These are phyloP conservation scores for Halictus rubicundus DNA, from an alignment of 1,140 invertebrate species.

Conservation along the genomic window DNA sequence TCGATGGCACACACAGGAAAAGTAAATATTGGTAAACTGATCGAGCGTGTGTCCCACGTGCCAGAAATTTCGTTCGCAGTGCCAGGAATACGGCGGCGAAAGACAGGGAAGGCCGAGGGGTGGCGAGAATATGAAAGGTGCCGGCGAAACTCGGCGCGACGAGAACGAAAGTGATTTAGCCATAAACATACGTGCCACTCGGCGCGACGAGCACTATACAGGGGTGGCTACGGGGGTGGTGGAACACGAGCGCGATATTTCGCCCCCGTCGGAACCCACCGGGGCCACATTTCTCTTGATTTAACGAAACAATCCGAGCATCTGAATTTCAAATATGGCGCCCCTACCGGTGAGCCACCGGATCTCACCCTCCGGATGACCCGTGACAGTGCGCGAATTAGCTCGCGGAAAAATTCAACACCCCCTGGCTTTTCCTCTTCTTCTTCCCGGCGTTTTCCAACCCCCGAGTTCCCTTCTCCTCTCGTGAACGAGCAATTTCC, in stretches of 20 bases:
- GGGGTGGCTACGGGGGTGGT: neutral
- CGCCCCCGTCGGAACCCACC: constrained; percentile 61
- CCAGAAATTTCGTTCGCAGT: constrained; percentile 27
- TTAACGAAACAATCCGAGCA: constrained; percentile 74
- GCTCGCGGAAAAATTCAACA: constrained; percentile 41
- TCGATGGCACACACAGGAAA: neutral
- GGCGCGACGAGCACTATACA: neutral
- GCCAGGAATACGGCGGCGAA: neutral
- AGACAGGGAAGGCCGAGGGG: constrained; percentile 1
- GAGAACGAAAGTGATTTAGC: constrained; percentile 69
- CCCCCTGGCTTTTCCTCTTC: neutral
- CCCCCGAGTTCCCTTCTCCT: too few relatives aligned
- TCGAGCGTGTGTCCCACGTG: constrained; percentile 7
- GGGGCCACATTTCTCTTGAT: constrained; percentile 75
- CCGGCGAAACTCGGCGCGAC: constrained; percentile 24
- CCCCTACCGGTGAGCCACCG: constrained; percentile 2
- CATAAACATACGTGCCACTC: constrained; percentile 60
- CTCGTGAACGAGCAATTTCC: constrained; percentile 34
- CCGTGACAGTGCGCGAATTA: constrained; percentile 54
- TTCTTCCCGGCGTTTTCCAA: neutral
- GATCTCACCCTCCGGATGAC: constrained; percentile 36
- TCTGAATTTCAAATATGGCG: constrained; percentile 74
- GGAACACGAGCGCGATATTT: constrained; percentile 51
- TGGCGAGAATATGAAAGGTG: constrained; percentile 50
- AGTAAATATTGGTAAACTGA: constrained; percentile 24